Percentiles rank a stretch among this genome's conserved stretches.
Conservation (phyloP, 2,888 invertebrate genomes). For the Podabrus alpinus region DNA sequence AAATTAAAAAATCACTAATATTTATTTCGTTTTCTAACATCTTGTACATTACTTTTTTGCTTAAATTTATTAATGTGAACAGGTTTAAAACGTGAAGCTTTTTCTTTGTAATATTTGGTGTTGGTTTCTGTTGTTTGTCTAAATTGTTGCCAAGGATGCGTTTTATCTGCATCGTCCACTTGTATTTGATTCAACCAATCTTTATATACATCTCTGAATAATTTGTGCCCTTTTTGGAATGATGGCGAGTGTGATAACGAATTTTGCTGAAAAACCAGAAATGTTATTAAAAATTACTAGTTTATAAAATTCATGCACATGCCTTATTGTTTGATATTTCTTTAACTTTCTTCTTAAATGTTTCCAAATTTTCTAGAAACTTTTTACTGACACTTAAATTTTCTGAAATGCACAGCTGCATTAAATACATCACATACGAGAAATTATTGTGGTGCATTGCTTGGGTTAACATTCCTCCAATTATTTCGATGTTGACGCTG, state of each 20-base stretch:
- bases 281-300: neutral
- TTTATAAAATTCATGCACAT: conserved; percentile 31
- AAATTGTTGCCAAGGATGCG: conserved; percentile 70
- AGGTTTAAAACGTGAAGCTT: conserved; percentile 48
- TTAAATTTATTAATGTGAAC: conserved; percentile 45
- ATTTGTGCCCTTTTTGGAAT: conserved; percentile 51
- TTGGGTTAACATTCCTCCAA: conserved; percentile 73
- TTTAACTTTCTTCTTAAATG: conserved; percentile 63
- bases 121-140: conserved; percentile 48
- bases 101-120: conserved; percentile 46
- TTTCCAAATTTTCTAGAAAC: conserved; percentile 67
- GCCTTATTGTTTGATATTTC: conserved; percentile 60
- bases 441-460: conserved; percentile 67
- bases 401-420: conserved; percentile 67
- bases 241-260: conserved; percentile 14
- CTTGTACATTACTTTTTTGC: conserved; percentile 41
- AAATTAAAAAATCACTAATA: too few relatives aligned
- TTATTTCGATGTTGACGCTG: conserved; percentile 74
- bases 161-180: conserved; percentile 56
- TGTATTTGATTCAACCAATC: conserved; percentile 57
- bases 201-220: conserved; percentile 58
- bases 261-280: conserved; percentile 16
- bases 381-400: conserved; percentile 65
- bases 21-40: conserved; percentile 4
- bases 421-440: conserved; percentile 68